A percentile compares a stretch with the other conserved stretches of the same genome.
phyloP scores from a whole-genome alignment of 2,888 invertebrate genomes.

The Dryomyza anilis region DNA sequence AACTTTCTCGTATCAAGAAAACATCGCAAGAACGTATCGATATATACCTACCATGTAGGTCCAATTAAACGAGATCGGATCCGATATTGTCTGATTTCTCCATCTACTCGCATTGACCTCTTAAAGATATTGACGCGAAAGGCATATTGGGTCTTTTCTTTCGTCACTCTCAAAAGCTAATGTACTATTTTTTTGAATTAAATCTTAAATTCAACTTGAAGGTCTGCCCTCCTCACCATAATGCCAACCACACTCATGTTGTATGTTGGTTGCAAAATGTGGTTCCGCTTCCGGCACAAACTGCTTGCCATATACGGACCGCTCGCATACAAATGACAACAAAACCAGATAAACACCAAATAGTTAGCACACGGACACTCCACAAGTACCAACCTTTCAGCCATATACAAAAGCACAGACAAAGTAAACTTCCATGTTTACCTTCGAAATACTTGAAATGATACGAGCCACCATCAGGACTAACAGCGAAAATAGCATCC shows the following conservation, averaged over 20 bases:
- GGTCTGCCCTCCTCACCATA: neutral
- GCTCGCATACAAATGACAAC: constrained; percentile 7
- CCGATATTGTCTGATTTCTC: no score
- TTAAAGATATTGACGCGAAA: no score
- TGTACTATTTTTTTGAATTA: no score
- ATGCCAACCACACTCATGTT: neutral
- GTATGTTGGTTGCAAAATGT: neutral
- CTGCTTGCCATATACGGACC: neutral
- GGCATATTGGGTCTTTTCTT: no score
- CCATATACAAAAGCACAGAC: neutral
- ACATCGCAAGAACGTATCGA: no score
- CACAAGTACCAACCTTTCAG: neutral
- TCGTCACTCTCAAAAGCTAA: no score
- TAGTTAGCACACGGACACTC: neutral
- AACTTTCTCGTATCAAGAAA: no score
- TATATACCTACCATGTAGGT: no score
- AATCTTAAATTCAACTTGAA: neutral
- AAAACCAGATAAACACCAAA: constrained; percentile 8
- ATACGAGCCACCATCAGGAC: neutral
- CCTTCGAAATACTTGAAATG: constrained; percentile 1
- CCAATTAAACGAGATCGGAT: no score
- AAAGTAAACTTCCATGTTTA: constrained; percentile 8
- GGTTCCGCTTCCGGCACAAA: neutral
- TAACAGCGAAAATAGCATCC: constrained; percentile 1
- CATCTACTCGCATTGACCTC: no score